Evolutionary conservation across 2,113 vertebrate species (phyloP).

Genomic region (Diphyllodes magnificus): DNA sequence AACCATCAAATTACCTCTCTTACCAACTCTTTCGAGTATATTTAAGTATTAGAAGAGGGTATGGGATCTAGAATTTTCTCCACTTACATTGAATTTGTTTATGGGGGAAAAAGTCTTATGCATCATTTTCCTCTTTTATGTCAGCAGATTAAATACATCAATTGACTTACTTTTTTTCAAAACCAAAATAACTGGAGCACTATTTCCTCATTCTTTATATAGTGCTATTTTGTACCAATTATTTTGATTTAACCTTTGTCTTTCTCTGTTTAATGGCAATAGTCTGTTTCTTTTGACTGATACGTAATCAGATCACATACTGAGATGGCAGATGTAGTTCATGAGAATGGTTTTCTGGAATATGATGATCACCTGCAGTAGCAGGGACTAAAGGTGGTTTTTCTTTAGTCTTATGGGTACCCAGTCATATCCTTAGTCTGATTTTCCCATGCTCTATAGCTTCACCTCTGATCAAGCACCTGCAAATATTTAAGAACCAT

Average conservation of each 20-base stretch:
- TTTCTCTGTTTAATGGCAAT: not conserved
- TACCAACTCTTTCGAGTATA: not conserved
- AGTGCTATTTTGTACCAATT: not conserved
- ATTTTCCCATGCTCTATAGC: not conserved
- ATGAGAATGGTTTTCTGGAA: not conserved
- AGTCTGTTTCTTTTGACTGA: not conserved
- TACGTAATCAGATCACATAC: not conserved
- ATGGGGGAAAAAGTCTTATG: rapidly evolving
- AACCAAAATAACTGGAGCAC: not conserved
- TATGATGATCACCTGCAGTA: not conserved
- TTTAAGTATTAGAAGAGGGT: not conserved
- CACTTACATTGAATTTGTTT: not conserved
- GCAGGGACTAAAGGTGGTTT: rapidly evolving
- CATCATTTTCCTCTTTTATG: not conserved
- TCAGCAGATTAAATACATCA: not conserved
- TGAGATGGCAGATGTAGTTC: not conserved
- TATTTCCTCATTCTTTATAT: not conserved
- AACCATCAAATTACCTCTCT: not conserved
- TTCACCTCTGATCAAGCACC: not conserved
- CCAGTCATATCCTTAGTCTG: not conserved
- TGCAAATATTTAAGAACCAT: not conserved
- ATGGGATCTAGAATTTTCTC: not conserved
- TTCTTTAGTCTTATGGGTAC: not conserved
- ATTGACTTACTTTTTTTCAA: not conserved
- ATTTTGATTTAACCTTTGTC: not conserved